Evolutionary conservation across 2,113 vertebrate genomes (phyloP).

Genomic region (Blennius ocellaris): DNA sequence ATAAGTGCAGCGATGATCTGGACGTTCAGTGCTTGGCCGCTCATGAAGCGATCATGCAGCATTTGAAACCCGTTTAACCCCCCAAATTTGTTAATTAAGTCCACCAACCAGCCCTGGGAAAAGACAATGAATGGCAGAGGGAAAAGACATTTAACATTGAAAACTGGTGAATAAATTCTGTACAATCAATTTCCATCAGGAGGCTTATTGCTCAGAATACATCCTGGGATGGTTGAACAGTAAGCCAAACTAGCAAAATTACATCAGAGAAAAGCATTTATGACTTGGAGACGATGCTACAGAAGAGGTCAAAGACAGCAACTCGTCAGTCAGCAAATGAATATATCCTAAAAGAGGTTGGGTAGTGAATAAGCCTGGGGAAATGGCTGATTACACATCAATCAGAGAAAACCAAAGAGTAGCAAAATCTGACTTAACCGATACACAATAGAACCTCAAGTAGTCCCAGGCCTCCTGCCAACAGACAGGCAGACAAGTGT

Average conservation of each 20-base stretch:
- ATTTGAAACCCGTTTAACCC: slow-evolving; percentile 99
- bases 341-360: neutral
- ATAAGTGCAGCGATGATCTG: slow-evolving; percentile 99
- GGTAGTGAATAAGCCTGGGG: neutral
- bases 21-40: slow-evolving; percentile 97
- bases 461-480: slow-evolving; percentile 56
- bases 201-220: no score
- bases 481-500: slow-evolving; percentile 53
- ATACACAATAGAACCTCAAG: slow-evolving; percentile 30
- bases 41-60: slow-evolving; percentile 99
- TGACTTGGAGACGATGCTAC: neutral
- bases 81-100: slow-evolving; percentile 99
- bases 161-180: neutral
- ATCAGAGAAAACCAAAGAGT: neutral
- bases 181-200: neutral
- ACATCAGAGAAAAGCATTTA: neutral
- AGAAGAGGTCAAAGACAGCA: neutral
- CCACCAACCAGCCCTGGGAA: slow-evolving; percentile 97
- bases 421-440: slow-evolving; percentile 26
- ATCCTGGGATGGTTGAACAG: no score
- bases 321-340: neutral
- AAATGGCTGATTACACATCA: neutral
- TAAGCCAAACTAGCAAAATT: no score
- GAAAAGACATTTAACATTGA: neutral
- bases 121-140: slow-evolving; percentile 18